phyloP scores from a whole-genome alignment of 2,888 invertebrate genomes.

The Andrena bucephala region DNA sequence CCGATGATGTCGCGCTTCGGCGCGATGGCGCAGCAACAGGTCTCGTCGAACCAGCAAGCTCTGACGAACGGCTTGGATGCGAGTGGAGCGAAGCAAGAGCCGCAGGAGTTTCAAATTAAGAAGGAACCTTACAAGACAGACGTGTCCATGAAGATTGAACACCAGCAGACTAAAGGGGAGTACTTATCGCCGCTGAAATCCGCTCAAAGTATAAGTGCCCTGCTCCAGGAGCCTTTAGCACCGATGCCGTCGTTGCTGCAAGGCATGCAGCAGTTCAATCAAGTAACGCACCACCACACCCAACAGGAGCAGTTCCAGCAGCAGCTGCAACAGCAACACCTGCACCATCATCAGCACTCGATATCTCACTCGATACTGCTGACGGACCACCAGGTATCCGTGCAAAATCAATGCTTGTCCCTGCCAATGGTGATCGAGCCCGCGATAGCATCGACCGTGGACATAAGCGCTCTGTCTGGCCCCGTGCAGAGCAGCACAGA shows the following conservation, averaged over 20 bases:
- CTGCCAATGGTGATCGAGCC: conserved; percentile 63
- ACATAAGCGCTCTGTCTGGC: conserved; percentile 75
- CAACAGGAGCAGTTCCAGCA: conserved; percentile 67
- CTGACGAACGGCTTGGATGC: conserved; percentile 72
- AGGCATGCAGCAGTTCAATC: conserved; percentile 77
- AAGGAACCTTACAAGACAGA: conserved; percentile 59
- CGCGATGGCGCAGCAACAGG: conserved; percentile 66
- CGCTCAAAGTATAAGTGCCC: conserved; percentile 81
- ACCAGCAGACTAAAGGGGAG: conserved; percentile 65
- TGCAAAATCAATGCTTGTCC: conserved; percentile 57
- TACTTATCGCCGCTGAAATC: conserved; percentile 80
- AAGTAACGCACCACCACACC: conserved; percentile 78
- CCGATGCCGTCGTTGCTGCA: conserved; percentile 80
- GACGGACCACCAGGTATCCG: conserved; percentile 46
- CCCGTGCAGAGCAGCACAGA: conserved; percentile 71
- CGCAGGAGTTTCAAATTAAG: conserved; percentile 59
- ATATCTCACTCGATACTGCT: conserved; percentile 55
- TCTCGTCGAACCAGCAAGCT: conserved; percentile 62
- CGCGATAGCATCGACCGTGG: conserved; percentile 76
- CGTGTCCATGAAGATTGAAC: conserved; percentile 39
- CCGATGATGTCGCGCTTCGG: conserved; percentile 74
- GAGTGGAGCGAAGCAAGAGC: conserved; percentile 56
- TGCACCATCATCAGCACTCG: conserved; percentile 55
- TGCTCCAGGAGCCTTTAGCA: conserved; percentile 80
- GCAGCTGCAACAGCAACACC: conserved; percentile 50